Base-by-base conservation (phyloP, 2,888 invertebrate species). In the Drosophila robusta region DNA sequence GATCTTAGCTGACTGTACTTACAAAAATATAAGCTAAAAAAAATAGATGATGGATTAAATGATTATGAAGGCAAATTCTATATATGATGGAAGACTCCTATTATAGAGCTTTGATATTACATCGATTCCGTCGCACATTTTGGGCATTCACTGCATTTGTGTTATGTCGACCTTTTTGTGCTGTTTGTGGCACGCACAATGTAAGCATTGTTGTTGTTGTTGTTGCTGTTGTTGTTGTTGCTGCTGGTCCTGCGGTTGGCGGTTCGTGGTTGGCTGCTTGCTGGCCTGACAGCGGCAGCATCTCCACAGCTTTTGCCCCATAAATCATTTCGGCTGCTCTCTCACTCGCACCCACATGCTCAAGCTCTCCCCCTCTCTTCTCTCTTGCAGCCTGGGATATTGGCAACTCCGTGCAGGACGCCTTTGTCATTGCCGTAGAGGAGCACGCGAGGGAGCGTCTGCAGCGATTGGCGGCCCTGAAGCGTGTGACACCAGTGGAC, bases 381-480 rank as follows among this genome's bases (percentile, higher is more conserved):
- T 61, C 4, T 39, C 26, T 87, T 94, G 22, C 94, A 97, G 97
- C 97, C 92, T 95, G 96, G 91, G 97, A 97, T 93, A 94, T 97
- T 93, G 96, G 96, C 70, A 96, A 95, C 93, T 96, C 96, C 91
- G 96, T 98, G 91, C 97, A 98, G 93, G 98, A 98, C 96, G 98
- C 98, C 80, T 98, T 98, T 94, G 98, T 98, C 94, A 98, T 98
- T 93, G 98, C 98, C 81, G 98, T 98, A 92, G 98, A 98, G 94
- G 97, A 98, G 94, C 97, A 97, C 94, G 97, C 97, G 70, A 94
- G 97, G 89, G 97, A 98, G 93, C 95, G 98, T 90, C 94, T 98
- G 92, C 97, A 98, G 94, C 95, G 96, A 91, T 95, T 98, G 90
- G 97, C 98, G 74, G 97, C 97, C 82, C 96, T 98, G 93, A 97